Conservation (phyloP, 2,113 vertebrate species). For the Elgaria multicarinata region DNA sequence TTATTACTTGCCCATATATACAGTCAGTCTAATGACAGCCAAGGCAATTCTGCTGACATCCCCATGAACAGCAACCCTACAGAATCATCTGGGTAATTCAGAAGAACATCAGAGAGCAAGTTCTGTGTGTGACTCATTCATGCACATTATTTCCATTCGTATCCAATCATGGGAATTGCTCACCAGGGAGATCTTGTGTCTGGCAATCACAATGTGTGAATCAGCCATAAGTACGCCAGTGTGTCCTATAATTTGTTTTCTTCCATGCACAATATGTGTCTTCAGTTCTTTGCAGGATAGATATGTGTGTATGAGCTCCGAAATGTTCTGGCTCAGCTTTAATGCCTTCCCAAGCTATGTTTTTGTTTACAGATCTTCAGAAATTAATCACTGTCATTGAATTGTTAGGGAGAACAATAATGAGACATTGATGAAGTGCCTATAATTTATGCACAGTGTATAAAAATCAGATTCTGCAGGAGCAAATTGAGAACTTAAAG, state of each 20-base stretch:
- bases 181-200: neutral
- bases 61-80: neutral
- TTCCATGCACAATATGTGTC: neutral
- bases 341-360: conserved; percentile 70
- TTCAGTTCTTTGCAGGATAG: conserved; percentile 29
- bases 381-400: conserved; percentile 82
- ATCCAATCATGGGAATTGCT: conserved; percentile 4
- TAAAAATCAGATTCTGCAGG: conserved; percentile 78
- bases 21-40: neutral
- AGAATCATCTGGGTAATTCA: neutral
- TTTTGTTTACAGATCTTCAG: conserved; percentile 79
- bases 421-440: conserved; percentile 81
- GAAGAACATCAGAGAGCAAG: neutral
- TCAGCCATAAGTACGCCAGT: neutral
- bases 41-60: neutral
- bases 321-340: conserved; percentile 59
- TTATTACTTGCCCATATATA: neutral
- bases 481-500: conserved; percentile 58
- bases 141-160: neutral
- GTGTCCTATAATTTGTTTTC: neutral
- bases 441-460: conserved; percentile 75
- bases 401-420: conserved; percentile 79
- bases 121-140: neutral
- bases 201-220: conserved; percentile 1
- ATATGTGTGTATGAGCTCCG: conserved; percentile 24